These are phyloP conservation scores for Neodon shergylaensis DNA, from an alignment of 2,113 vertebrate genomes.

Conservation along the genomic window DNA sequence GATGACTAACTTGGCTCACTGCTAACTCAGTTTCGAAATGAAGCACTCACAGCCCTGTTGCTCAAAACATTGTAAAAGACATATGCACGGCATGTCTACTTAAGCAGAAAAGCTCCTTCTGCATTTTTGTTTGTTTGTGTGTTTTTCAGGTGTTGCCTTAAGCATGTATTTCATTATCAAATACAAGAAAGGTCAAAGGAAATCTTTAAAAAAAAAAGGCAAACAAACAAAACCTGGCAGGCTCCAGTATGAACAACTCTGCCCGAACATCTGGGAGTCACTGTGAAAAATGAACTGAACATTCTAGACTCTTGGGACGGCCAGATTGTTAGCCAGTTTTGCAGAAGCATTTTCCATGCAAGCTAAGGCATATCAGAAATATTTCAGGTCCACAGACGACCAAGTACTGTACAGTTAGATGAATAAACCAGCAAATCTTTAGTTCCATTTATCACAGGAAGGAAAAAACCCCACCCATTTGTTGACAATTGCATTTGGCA, in stretches of 20 bases:
- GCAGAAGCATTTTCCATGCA: conserved; percentile 58
- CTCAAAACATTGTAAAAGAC: conserved; percentile 63
- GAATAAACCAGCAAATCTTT: conserved; percentile 25
- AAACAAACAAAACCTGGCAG: not conserved
- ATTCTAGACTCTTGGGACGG: conserved; percentile 64
- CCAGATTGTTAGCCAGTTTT: conserved; percentile 71
- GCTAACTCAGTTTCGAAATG: conserved; percentile 35
- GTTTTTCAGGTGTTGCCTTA: conserved; percentile 57
- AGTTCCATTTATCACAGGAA: not conserved
- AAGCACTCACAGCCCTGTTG: conserved; percentile 49
- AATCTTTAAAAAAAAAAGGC: conserved; percentile 37
- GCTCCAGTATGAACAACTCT: conserved; percentile 22
- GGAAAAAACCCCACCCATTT: conserved; percentile 21
- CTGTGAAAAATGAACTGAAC: conserved; percentile 74
- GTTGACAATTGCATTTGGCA: conserved; percentile 28
- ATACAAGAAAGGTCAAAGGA: conserved; percentile 62
- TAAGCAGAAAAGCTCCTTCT: conserved; percentile 51
- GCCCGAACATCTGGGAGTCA: conserved; percentile 74
- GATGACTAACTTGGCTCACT: conserved; percentile 70
- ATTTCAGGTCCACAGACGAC: conserved; percentile 56
- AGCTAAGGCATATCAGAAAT: conserved; percentile 60
- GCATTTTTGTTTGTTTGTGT: not conserved
- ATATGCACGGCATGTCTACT: conserved; percentile 19
- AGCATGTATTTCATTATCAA: conserved; percentile 74
- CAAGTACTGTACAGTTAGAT: conserved; percentile 52